Base-by-base conservation (phyloP, 1,140 invertebrate genomes). In the Pentalonia nigronervosa region DNA sequence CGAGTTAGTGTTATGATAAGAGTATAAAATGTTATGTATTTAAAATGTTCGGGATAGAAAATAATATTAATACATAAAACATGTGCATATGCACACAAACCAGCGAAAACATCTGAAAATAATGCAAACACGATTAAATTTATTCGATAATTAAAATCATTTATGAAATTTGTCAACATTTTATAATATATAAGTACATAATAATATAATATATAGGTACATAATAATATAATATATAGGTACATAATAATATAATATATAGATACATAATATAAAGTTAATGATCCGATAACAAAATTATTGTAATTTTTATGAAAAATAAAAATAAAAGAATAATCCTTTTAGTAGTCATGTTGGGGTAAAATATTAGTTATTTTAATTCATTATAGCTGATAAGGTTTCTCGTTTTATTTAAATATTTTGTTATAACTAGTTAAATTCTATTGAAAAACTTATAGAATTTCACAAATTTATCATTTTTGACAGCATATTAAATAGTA, bases 331-430 rank as follows among this genome's bases (percentile, higher is more conserved):
- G 0, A 81, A 81, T 17, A 34, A 36, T 34, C 76, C 7, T 36
- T 83, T 36, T 9, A 36, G 30, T 76, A 34, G 30, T n/a, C 17
- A n/a, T 76, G n/a, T n/a, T 17, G 60, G 30, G 60, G 14, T 76
- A n/a, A 67, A 76, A 76, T 76, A 76, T 76, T n/a, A 76, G 60
- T 34, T 76, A n/a, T 76, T n/a, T 76, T n/a, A n/a, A 76, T 76
- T 14, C n/a, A 53, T 53, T 53, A 21, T 7, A 53, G 48, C 20
- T 21, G 50, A 53, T 53, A 20, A 53, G 50, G 21, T 53, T 53
- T 23, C 50, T 23, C 21, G 21, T 21, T 53, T 21, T 53, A 53
- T 53, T 53, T 14, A 53, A 53, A 4, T 20, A 53, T 53, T 53
- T 53, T 53, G 50, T 7, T 6, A 53, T 7, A 53, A 53, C 7